Conservation (phyloP, 1,140 invertebrate species). For the Lordiphosa collinella region DNA sequence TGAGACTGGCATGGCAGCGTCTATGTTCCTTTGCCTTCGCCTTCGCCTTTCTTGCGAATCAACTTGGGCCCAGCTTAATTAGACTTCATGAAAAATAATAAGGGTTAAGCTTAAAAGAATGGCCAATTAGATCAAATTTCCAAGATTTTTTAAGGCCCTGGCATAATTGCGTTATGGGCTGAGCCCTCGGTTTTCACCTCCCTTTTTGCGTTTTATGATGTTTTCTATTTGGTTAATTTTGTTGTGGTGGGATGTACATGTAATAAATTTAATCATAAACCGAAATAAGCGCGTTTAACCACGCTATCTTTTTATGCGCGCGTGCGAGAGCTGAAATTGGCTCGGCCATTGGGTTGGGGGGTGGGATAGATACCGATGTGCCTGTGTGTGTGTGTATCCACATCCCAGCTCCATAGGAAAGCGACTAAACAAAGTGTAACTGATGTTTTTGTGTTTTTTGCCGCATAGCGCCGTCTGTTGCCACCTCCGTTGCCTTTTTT, state of each 20-base stretch:
- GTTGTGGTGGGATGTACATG: slow-evolving; percentile 65
- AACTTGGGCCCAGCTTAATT: slow-evolving; percentile 61
- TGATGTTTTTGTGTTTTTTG: slow-evolving; percentile 71
- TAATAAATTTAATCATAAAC: slow-evolving; percentile 78
- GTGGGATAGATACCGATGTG: slow-evolving; percentile 36
- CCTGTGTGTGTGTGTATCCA: slow-evolving; percentile 6
- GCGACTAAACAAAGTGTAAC: slow-evolving; percentile 67
- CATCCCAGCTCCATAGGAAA: slow-evolving; percentile 23
- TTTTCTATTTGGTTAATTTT: slow-evolving; percentile 21
- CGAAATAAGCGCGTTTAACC: slow-evolving; percentile 75
- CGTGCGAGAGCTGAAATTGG: slow-evolving; percentile 15
- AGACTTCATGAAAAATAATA: slow-evolving; percentile 56
- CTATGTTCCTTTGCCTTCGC: not conserved
- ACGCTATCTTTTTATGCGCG: slow-evolving; percentile 70
- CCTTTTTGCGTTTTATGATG: slow-evolving; percentile 17
- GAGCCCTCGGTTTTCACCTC: not conserved
- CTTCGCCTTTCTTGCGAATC: slow-evolving; percentile 15
- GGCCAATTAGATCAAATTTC: slow-evolving; percentile 68
- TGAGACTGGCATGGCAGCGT: not conserved
- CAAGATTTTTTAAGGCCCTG: slow-evolving; percentile 19
- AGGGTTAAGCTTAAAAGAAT: slow-evolving; percentile 69
- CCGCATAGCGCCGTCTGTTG: slow-evolving; percentile 24
- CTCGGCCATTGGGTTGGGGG: slow-evolving; percentile 1
- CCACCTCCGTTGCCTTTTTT: slow-evolving; percentile 24
- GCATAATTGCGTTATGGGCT: slow-evolving; percentile 54